phyloP scores from a whole-genome alignment of 2,888 invertebrate species.

The Megamerina dolium region DNA sequence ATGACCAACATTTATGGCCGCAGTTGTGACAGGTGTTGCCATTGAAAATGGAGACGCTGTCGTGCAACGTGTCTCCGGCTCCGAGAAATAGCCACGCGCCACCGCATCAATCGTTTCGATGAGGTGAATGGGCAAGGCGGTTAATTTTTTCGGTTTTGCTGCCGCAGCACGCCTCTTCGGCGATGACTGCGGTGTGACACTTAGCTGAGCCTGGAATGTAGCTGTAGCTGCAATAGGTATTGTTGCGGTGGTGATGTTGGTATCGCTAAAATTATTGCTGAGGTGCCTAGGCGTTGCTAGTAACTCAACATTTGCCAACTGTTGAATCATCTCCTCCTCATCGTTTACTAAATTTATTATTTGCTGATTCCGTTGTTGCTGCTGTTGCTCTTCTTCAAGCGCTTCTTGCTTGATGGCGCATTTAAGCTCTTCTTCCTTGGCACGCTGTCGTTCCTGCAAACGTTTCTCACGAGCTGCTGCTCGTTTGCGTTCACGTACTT shows the following conservation, averaged over 20 bases:
- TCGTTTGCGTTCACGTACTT: conserved; percentile 26
- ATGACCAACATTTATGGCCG: conserved; percentile 11
- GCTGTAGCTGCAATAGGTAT: conserved; percentile 1
- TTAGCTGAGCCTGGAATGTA: conserved; percentile 3
- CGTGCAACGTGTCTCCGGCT: conserved; percentile 40
- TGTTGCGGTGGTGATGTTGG: background rate
- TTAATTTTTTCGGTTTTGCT: conserved; percentile 29
- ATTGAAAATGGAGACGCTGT: conserved; percentile 13
- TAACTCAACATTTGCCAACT: background rate
- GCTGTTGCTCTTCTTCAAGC: conserved; percentile 1
- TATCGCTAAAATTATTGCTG: background rate
- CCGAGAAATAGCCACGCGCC: conserved; percentile 46
- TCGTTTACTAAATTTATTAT: background rate
- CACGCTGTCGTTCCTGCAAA: conserved; percentile 7
- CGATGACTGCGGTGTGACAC: conserved; percentile 28
- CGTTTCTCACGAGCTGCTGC: conserved; percentile 22
- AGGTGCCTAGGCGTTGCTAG: background rate
- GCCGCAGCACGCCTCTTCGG: no score
- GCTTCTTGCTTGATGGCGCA: conserved; percentile 11
- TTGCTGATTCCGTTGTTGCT: conserved; percentile 1
- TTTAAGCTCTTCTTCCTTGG: conserved; percentile 2
- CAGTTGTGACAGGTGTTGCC: conserved; percentile 1
- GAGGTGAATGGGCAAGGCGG: conserved; percentile 32
- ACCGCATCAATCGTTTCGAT: conserved; percentile 37
- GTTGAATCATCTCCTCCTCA: background rate